A percentile compares a stretch with the other conserved stretches of the same genome.
phyloP scores from a whole-genome alignment of 2,113 vertebrate genomes.

The Aplodontia rufa region DNA sequence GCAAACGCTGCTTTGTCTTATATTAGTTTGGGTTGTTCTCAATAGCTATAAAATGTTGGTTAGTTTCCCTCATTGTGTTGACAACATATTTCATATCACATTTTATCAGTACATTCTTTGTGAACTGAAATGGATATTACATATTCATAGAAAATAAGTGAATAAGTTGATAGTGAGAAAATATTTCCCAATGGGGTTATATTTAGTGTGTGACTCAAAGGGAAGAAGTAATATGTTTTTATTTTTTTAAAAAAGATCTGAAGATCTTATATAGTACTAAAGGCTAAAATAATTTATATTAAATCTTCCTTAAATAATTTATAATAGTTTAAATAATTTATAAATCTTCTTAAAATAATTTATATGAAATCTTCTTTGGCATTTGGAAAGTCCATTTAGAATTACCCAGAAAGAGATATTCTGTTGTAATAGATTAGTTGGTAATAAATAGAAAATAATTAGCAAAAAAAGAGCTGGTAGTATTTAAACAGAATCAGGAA shows the following conservation, averaged over 20 bases:
- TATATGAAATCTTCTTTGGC: background rate
- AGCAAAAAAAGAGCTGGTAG: background rate
- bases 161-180: background rate
- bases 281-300: background rate
- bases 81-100: background rate
- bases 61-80: background rate
- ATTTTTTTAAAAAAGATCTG: background rate
- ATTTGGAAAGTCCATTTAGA: background rate
- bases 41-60: background rate
- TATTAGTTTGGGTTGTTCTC: background rate
- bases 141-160: background rate
- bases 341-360: background rate
- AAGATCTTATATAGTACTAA: background rate
- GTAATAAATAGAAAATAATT: background rate
- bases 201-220: background rate
- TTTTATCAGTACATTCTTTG: background rate
- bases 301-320: background rate
- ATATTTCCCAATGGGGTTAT: background rate
- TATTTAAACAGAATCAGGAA: background rate
- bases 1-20: background rate
- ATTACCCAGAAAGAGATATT: background rate
- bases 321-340: too few relatives aligned
- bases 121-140: background rate
- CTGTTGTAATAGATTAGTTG: background rate
- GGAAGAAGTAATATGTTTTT: background rate